Evolutionary conservation across 2,113 vertebrate species (phyloP), one percentile per base, ranked within the genome.

Genomic region (Thunnus thynnus): DNA sequence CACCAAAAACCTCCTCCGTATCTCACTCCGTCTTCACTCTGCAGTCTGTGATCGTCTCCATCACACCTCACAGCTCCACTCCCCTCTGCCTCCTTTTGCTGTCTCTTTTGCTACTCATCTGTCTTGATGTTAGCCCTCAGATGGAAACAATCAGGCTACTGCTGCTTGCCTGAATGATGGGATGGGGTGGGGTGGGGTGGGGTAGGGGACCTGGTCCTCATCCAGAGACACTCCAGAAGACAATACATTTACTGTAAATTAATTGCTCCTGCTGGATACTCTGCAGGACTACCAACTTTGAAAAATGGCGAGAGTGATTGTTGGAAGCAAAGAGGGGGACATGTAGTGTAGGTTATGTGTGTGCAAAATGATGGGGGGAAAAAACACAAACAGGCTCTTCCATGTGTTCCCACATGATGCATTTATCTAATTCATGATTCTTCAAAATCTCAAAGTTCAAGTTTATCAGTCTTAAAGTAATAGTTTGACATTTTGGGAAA

Each of bases 81-180:
- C 5, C 20, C 2, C 8, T 18, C 55, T 0, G 0, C 27, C 7
- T 51, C 63, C 57, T 32, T 13, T 63, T 79, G 36, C 17, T 20
- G 5, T 41, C 18, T 66, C 32, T 20, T 13, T 61, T 60, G 70
- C 69, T 36, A 13, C 47, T 78, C 62, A 61, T 85, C 73, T 12
- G 44, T 75, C 77, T 76, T 58, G 36, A 72, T 6, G 55, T 73
- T 70, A 55, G 65, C 66, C 54, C 72, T 91, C 88, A 78, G 73
- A 88, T 91, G 88, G 89, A 93, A 91, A 72, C 47, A 50, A 82
- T 94, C 73, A 84, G 70, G 78, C 87, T 88, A 80, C 86, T 0
- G 27, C 86, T 88, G 75, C 57, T 20, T 60, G 47, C 0, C 30
- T 60, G 41, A 83, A 9, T 47, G 61, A 81, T 76, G 7, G 79